Evolutionary conservation across 2,113 vertebrate genomes (phyloP), one percentile per base, ranked within the genome.

Genomic region (Oxyura jamaicensis): DNA sequence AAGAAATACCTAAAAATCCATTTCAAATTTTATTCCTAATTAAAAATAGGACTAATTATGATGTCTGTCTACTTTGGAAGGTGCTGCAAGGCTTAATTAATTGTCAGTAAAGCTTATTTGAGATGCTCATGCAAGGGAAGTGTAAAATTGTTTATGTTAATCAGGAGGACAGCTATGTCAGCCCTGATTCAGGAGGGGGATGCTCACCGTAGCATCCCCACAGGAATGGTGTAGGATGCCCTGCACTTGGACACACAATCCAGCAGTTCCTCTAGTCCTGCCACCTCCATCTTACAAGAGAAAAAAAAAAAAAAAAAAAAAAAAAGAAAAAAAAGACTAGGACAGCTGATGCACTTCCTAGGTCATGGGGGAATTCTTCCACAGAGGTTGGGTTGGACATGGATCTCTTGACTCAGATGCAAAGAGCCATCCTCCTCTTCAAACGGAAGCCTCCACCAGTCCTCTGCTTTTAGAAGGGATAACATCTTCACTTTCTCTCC

Each of bases 31-130:
- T 33, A 67, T 84, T 84, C 69, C 92, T 95, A 94, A 93, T 95
- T 97, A 93, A 96, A 95, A 93, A 69, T n/a, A 77, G 90, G 69
- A 39, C 83, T 96, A 92, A 95, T 96, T 93, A 93, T 81, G 92
- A 93, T 90, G 81, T 21, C 62, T 91, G 58, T 90, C 92, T 97
- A 68, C 77, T 93, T 93, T n/a, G 78, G 50, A 90, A 90, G 73
- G 86, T 93, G 88, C 92, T 96, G 88, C 53, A 55, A 96, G 93
- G 86, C 80, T 94, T 92, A 96, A 95, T 96, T 96, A 96, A 93
- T 94, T 94, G 80, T 89, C 2, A 0, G 83, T 67, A 78, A 79
- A 91, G 86, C 90, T 93, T 85, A 90, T 95, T 95, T 77, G 74
- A 91, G 94, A 52, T 90, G 76, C 76, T 88, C 53, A 56, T 41